Evolutionary conservation across 2,113 vertebrate species (phyloP).

Genomic region (Sitta europaea): DNA sequence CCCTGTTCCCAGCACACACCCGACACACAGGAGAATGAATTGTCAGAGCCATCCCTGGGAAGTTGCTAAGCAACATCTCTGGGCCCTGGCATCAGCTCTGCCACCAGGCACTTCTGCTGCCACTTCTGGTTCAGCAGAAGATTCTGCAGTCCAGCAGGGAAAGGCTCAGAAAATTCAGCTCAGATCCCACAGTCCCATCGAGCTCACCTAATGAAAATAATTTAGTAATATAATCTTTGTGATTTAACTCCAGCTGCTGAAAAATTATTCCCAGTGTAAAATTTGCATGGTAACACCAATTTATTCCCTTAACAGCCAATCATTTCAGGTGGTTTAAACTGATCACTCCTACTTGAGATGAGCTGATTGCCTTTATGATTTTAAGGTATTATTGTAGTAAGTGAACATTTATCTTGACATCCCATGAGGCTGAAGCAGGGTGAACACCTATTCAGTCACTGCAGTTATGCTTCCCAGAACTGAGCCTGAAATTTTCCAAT

Average conservation of each 20-base stretch:
- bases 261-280: background rate
- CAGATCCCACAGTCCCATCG: background rate
- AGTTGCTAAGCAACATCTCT: conserved; percentile 51
- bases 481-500: background rate
- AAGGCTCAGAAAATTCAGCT: background rate
- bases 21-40: background rate
- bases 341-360: background rate
- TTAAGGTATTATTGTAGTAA: background rate
- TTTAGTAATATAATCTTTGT: background rate
- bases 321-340: background rate
- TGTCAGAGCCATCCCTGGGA: background rate
- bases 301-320: background rate
- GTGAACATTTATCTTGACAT: background rate
- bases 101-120: background rate
- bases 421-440: background rate
- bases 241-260: background rate
- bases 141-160: background rate
- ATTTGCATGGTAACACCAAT: background rate
- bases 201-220: background rate
- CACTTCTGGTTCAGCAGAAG: background rate
- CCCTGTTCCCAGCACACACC: background rate
- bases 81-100: background rate
- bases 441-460: background rate
- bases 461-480: background rate
- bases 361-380: background rate